Base-by-base conservation (phyloP, 2,797 vertebrate genomes). In the Xenops minutus region DNA sequence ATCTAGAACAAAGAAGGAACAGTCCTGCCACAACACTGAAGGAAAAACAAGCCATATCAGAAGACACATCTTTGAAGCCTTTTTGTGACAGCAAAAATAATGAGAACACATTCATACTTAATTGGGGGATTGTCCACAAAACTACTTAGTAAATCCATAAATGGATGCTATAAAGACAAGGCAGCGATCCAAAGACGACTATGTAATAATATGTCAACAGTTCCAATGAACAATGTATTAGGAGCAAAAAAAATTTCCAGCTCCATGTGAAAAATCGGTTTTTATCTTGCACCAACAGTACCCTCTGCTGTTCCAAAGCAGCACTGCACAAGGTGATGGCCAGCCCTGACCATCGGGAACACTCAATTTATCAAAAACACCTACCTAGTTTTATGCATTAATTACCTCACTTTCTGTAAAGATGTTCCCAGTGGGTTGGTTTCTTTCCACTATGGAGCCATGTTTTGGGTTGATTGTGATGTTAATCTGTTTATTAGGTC, bases 291-390 rank as follows among this genome's bases (percentile, higher is more conserved):
- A 83, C 20, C 96, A 96, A 96, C 75, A 96, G 88, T 91, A 95
- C 96, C 96, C 96, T 96, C 96, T 97, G 63, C 87, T 78, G 96
- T 83, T 56, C 67, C 12, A 78, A 73, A 71, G 64, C 58, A 55
- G 93, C 85, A 94, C 24, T 94, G 88, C 96, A 61, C 2, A 66
- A 73, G 30, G 32, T 16, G 43, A 94, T 67, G 41, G 41, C 39
- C 66, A 62, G 66, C 58, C 30, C 61, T 32, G 72, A 79, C 61
- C 26, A 29, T 9, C 4, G 1, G 12, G 18, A 74, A n/a, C 5
- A 39, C 9, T 11, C 2, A 10, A 12, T 3, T 41, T 39, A 83
- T 6, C 34, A 67, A 41, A 24, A 85, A 22, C 54, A 80, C 10
- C 36, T 4, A 13, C 15, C 26, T 5, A 64, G n/a, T 22, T 77